Evolutionary conservation across 1,140 invertebrate genomes (phyloP).

Genomic region (Zophobas atratus): DNA sequence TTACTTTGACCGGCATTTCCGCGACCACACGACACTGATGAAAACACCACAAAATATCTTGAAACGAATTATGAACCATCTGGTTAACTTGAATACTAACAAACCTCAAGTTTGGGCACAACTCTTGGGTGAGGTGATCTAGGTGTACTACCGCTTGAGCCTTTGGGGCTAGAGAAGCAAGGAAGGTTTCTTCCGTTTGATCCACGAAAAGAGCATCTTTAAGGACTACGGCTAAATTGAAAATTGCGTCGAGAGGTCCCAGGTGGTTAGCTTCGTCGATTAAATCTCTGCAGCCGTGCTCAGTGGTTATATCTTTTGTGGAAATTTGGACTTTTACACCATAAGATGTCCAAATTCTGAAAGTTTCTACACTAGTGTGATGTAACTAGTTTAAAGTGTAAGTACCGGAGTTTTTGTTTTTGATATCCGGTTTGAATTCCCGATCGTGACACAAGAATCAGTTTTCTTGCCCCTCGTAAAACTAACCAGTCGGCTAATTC

Average conservation of each 20-base stretch:
- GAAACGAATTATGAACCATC: not conserved
- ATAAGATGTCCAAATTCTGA: slow-evolving; percentile 71
- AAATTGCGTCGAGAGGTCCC: slow-evolving; percentile 81
- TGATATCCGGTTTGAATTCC: slow-evolving; percentile 84
- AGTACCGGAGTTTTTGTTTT: not conserved
- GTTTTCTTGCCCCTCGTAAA: slow-evolving; percentile 82
- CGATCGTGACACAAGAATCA: slow-evolving; percentile 86
- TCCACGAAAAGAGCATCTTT: slow-evolving; percentile 59
- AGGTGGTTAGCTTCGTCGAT: slow-evolving; percentile 57
- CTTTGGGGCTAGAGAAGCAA: slow-evolving; percentile 70
- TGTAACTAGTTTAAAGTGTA: too few relatives aligned
- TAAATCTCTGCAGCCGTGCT: slow-evolving; percentile 71
- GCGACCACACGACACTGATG: slow-evolving; percentile 88
- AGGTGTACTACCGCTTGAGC: slow-evolving; percentile 68
- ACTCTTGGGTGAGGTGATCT: slow-evolving; percentile 59
- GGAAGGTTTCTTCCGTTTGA: slow-evolving; percentile 70
- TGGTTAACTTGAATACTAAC: not conserved
- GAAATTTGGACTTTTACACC: slow-evolving; percentile 70
- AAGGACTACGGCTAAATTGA: slow-evolving; percentile 82
- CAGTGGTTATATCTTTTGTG: slow-evolving; percentile 67
- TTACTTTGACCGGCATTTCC: slow-evolving; percentile 76
- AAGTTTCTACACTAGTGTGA: too few relatives aligned
- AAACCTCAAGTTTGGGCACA: not conserved
- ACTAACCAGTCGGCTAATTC: slow-evolving; percentile 92
- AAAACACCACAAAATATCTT: slow-evolving; percentile 81